phyloP scores from a whole-genome alignment of 2,888 invertebrate species.

The Dicranocentrus wangi region DNA sequence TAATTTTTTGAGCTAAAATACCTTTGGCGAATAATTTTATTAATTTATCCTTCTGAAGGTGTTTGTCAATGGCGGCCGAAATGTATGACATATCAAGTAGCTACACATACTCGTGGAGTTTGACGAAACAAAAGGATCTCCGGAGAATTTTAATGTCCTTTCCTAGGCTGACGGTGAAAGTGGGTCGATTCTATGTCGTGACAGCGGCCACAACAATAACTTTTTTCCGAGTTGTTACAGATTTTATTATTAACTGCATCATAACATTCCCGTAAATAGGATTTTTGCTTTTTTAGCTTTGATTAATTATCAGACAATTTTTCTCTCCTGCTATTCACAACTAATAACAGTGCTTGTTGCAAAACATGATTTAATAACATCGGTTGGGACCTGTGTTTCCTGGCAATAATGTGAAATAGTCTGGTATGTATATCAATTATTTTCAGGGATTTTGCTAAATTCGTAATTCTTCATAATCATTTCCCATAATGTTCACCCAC shows the following conservation, averaged over 20 bases:
- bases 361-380: too few relatives aligned
- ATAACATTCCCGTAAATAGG: constrained; percentile 47
- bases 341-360: too few relatives aligned
- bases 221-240: constrained; percentile 45
- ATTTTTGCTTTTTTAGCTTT: not conserved
- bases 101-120: constrained; percentile 46
- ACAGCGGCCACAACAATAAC: constrained; percentile 47
- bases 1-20: too few relatives aligned
- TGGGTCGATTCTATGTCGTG: constrained; percentile 36
- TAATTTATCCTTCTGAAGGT: constrained; percentile 2
- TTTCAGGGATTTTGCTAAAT: too few relatives aligned
- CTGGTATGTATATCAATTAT: too few relatives aligned
- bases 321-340: too few relatives aligned
- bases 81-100: constrained; percentile 50
- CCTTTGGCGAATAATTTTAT: too few relatives aligned
- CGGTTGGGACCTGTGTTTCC: too few relatives aligned
- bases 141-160: constrained; percentile 37
- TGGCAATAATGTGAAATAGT: too few relatives aligned
- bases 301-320: too few relatives aligned
- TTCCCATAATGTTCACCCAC: too few relatives aligned
- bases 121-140: constrained; percentile 55
- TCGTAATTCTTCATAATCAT: too few relatives aligned
- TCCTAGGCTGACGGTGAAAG: constrained; percentile 41
- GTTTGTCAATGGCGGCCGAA: constrained; percentile 41
- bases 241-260: constrained; percentile 49